These are phyloP conservation scores for Misgurnus anguillicaudatus DNA, from an alignment of 2,113 vertebrate species.

Conservation along the genomic window DNA sequence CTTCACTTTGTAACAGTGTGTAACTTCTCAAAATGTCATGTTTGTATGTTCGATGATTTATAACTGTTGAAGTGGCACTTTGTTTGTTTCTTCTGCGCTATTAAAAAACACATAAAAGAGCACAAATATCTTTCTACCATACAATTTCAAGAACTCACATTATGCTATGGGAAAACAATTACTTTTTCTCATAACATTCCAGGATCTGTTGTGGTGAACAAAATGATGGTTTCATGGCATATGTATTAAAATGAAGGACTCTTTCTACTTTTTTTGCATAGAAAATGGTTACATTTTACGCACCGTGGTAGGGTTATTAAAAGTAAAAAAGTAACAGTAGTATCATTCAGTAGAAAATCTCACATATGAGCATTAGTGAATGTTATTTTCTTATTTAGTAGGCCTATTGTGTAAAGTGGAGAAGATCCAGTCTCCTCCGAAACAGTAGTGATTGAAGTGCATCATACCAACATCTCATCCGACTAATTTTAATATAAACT, in stretches of 20 bases:
- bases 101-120: constrained; percentile 53
- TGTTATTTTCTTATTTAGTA: constrained; percentile 29
- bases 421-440: constrained; percentile 81
- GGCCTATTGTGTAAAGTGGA: constrained; percentile 64
- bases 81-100: constrained; percentile 46
- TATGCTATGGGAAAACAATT: constrained; percentile 39
- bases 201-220: constrained; percentile 39
- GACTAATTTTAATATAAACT: constrained; percentile 60
- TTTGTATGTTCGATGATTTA: constrained; percentile 22
- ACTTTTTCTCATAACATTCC: constrained; percentile 40
- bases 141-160: constrained; percentile 49
- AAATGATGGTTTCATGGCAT: constrained; percentile 35
- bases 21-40: neutral
- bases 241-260: constrained; percentile 27
- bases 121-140: constrained; percentile 34
- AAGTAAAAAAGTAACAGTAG: constrained; percentile 72
- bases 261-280: constrained; percentile 78
- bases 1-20: neutral
- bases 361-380: constrained; percentile 47
- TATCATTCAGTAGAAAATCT: constrained; percentile 77
- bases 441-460: constrained; percentile 89
- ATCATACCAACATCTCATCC: constrained; percentile 78
- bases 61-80: constrained; percentile 21
- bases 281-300: constrained; percentile 87
- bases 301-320: constrained; percentile 70